Evolutionary conservation across 1,140 invertebrate genomes (phyloP), one percentile per base, ranked within the genome.

Genomic region (Ylistrum balloti): DNA sequence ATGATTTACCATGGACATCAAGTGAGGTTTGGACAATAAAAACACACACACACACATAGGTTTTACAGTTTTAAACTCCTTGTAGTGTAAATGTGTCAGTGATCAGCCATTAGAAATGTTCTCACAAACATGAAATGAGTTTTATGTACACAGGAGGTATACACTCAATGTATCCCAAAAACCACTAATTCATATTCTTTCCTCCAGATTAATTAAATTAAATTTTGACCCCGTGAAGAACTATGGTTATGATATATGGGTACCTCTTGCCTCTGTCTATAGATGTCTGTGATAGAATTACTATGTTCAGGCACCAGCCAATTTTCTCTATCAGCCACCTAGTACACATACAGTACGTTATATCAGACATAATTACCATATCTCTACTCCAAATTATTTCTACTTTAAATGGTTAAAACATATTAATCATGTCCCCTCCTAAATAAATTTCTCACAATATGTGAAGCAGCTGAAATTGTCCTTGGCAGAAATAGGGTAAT

Each of bases 401-500:
- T n/a, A 28, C 56, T 74, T 74, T 74, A 74, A 74, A 74, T n/a
- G 15, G 45, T 48, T 48, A 48, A 10, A 74, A 74, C 9, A 74
- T 74, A 74, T 74, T 74, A 74, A 74, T 74, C 56, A 74, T n/a
- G 56, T 74, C 56, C 17, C 56, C 11, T n/a, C n/a, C 22, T 28
- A 45, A 17, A 74, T 74, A 17, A 74, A 74, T 74, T 74, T 74
- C 56, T n/a, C 56, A 74, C 56, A 74, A 74, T 28, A 74, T 28
- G n/a, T 74, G 56, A 74, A 74, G 56, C 56, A 74, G 56, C 22
- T 56, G 17, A 56, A 56, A 56, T 56, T 17, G 20, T 15, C 20
- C 56, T 28, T 28, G 56, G 56, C 56, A 74, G 56, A 74, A 74
- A 74, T n/a, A 74, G 56, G 56, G 56, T 74, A 74, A 74, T 74